A percentile compares a stretch with the other conserved stretches of the same genome.
These are phyloP conservation scores for Cotesia congregata DNA, from an alignment of 2,888 invertebrate genomes.

Conservation along the genomic window DNA sequence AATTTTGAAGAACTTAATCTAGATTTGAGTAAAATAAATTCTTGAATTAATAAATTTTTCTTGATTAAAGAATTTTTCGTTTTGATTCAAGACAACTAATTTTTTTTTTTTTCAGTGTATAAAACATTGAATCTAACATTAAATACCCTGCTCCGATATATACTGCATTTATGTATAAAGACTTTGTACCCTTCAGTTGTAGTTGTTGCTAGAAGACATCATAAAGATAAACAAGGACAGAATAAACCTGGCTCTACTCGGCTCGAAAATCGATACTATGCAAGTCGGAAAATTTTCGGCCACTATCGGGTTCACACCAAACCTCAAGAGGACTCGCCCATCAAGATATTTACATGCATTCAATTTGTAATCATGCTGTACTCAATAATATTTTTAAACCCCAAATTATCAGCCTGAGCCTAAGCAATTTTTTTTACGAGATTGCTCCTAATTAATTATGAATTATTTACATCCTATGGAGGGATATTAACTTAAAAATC, in stretches of 20 bases:
- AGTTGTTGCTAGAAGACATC: background rate
- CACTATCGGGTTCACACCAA: constrained; percentile 37
- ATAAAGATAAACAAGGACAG: constrained; percentile 20
- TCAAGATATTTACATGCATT: constrained; percentile 13
- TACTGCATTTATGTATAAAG: background rate
- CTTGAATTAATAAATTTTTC: too few species aligned
- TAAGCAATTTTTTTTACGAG: background rate
- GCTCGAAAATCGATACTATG: constrained; percentile 48
- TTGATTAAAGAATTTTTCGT: too few species aligned
- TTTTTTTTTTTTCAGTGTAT: too few species aligned
- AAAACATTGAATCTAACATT: too few species aligned
- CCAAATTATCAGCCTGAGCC: background rate
- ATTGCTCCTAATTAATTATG: too few species aligned
- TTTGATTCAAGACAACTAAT: too few species aligned
- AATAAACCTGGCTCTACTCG: constrained; percentile 39
- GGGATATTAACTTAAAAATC: background rate
- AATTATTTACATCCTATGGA: background rate
- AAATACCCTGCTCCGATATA: too few species aligned
- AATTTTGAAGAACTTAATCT: too few species aligned
- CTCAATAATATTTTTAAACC: background rate
- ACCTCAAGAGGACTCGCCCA: constrained; percentile 23
- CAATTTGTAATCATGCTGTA: constrained; percentile 5
- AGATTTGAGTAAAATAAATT: too few species aligned
- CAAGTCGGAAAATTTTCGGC: constrained; percentile 45
- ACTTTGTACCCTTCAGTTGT: background rate